Evolutionary conservation across 1,140 invertebrate species (phyloP), one percentile per base, ranked within the genome.

Genomic region (Drosophila busckii): DNA sequence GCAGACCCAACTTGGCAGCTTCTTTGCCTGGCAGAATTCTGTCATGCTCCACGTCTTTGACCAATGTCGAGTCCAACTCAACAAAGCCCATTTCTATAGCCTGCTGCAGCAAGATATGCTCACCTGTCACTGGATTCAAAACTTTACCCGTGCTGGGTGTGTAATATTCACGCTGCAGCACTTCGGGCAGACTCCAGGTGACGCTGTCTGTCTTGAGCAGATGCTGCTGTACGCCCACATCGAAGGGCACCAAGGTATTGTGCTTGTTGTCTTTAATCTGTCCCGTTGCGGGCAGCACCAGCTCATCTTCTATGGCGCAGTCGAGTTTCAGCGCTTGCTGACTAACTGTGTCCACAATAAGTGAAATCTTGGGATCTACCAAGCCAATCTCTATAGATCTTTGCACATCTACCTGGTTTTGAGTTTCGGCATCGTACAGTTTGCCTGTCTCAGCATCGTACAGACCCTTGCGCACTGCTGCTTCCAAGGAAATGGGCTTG

Each of bases 91-190:
- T 89, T 40, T 92, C 88, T 9, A 96, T 91, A 12, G 93, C 94
- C 85, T 95, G 88, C 37, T 90, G 90, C 1, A 97, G 67, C 1
- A 92, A 92, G 8, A 96, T 88, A 55, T 92, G 89, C 48, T 93
- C 90, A 2, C 95, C 95, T 29, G 92, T 93, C 62, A 91, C 91
- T 1, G 96, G 94, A 89, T 97, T 93, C 3, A 95, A 88, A 52
- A 97, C 93, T 58, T 91, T 90, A n/a, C 94, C 92, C 2, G 92
- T 93, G 59, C 92, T 89, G 2, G 92, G 89, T 35, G 91, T 91
- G 84, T 96, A 96, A 86, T 95, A 93, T 70, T 94, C 94, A 69
- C 93, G 90, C 61, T 93, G 90, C 44, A 97, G 92, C 28, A 93
- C 90, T 83, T 95, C 93, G 26, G 93, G 90, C 19, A 96, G 88